Base-by-base conservation (phyloP, 1,140 invertebrate species). In the Melanaphis sacchari region DNA sequence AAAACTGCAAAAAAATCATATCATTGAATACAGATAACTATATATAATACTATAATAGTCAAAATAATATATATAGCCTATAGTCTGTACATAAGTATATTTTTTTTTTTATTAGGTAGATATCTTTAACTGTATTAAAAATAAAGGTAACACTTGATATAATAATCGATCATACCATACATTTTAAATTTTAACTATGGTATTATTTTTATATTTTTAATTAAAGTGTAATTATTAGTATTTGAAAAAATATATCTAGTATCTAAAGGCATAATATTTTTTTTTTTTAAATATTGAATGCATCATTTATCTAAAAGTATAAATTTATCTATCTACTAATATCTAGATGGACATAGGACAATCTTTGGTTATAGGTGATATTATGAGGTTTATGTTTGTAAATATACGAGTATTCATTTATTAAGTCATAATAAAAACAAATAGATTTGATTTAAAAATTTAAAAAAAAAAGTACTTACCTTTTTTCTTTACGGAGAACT, bases 401-500 rank as follows among this genome's bases (percentile, higher is more conserved):
- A 76, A 18, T 76, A n/a, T n/a, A n/a, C n/a, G n/a, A n/a, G 31
- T 76, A n/a, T 76, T 76, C 5, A 76, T 76, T n/a, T 76, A n/a
- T n/a, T 76, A 76, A 18, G 46, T 49, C 46, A 21, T 49, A 49
- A 49, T 18, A 15, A 49, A 49, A 49, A 49, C 9, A 49, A 49
- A 49, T 49, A 49, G 1, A 7, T 76, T n/a, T 18, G 15, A 76
- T n/a, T 76, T 76, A n/a, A n/a, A n/a, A 76, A n/a, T 66, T 59
- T 4, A 54, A 54, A 38, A 36, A 21, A 76, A 36, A 22, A 38
- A 0, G 11, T 18, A 94, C 95, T 95, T 95, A 97, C 97, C 97
- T 96, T 97, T 97, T 96, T 98, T 98, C 93, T 97, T 96, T 94
- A 98, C 96, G 94, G 97, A 98, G 94, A 98, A 98, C 94, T 97